Percentiles rank a stretch among this genome's conserved stretches.
These are phyloP conservation scores for Holothuria scabra DNA, from an alignment of 53 echinoderm and acorn worm species.

Conservation along the genomic window DNA sequence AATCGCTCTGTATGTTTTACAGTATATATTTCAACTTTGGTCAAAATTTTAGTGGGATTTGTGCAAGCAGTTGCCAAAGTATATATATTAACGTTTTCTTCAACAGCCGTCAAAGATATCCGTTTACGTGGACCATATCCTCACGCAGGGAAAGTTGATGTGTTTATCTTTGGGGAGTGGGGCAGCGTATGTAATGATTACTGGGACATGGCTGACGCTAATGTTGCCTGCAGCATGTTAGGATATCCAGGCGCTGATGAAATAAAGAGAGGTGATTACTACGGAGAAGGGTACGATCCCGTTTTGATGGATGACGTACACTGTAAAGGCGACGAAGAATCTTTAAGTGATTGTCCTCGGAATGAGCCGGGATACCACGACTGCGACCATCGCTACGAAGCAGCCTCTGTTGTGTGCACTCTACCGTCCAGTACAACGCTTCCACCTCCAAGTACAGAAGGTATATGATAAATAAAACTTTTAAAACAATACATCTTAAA, in stretches of 20 bases:
- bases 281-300: slow-evolving; percentile 17
- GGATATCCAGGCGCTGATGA: slow-evolving; percentile 34
- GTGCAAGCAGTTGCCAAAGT: too few relatives aligned
- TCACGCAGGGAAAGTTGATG: slow-evolving; percentile 16
- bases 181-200: slow-evolving; percentile 28
- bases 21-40: too few relatives aligned
- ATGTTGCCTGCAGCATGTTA: slow-evolving; percentile 15
- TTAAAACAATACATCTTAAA: too few relatives aligned
- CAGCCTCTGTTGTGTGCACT: slow-evolving; percentile 4
- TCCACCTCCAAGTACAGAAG: not conserved
- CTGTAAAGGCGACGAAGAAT: slow-evolving; percentile 12
- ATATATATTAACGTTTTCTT: too few relatives aligned
- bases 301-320: slow-evolving; percentile 37
- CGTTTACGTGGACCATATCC: not conserved
- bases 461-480: too few relatives aligned
- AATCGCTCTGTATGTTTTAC: too few relatives aligned
- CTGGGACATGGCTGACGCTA: slow-evolving; percentile 32
- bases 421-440: not conserved
- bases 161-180: slow-evolving; percentile 14
- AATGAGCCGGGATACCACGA: slow-evolving; percentile 14
- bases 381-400: slow-evolving; percentile 35
- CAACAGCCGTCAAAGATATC: too few relatives aligned
- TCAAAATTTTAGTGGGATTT: too few relatives aligned
- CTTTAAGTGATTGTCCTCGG: slow-evolving; percentile 16
- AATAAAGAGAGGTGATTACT: slow-evolving; percentile 12